These are phyloP conservation scores for Teleogryllus oceanicus DNA, from an alignment of 2,888 invertebrate species.

Conservation along the genomic window DNA sequence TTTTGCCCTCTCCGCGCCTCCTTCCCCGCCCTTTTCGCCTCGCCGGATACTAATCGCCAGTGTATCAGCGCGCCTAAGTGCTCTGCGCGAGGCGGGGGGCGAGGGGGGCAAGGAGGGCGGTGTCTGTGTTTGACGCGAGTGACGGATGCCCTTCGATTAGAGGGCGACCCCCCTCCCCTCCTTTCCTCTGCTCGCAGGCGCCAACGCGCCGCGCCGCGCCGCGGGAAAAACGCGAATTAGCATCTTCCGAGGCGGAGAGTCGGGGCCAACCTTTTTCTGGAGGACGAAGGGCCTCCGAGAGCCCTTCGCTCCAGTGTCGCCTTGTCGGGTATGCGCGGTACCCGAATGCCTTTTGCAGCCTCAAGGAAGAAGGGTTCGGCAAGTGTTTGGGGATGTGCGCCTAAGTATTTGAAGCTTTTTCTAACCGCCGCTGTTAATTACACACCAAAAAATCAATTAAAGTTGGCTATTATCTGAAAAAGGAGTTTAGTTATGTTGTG, in stretches of 20 bases:
- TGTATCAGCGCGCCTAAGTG: not conserved
- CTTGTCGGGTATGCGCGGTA: too few species aligned
- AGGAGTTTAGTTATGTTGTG: too few species aligned
- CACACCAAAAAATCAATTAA: too few species aligned
- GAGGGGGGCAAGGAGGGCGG: not conserved
- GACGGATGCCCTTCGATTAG: slow-evolving; percentile 6
- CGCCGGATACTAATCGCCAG: not conserved
- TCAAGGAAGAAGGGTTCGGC: too few species aligned
- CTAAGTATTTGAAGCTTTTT: too few species aligned
- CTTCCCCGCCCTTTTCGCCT: not conserved
- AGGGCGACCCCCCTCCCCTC: not conserved
- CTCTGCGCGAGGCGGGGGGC: not conserved
- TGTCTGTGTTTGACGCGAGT: not conserved
- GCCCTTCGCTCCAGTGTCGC: not conserved
- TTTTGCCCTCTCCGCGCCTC: too few species aligned
- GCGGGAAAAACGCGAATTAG: not conserved
- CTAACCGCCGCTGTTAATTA: too few species aligned
- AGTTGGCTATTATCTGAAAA: too few species aligned
- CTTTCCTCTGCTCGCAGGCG: too few species aligned
- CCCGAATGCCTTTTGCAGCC: too few species aligned
- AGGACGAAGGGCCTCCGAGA: not conserved
- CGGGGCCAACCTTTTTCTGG: not conserved
- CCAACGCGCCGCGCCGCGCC: not conserved
- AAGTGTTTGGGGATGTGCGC: too few species aligned
- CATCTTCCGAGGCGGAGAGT: not conserved